Base-by-base conservation (phyloP, 2,888 invertebrate species). In the Agrilus cyanescens region DNA sequence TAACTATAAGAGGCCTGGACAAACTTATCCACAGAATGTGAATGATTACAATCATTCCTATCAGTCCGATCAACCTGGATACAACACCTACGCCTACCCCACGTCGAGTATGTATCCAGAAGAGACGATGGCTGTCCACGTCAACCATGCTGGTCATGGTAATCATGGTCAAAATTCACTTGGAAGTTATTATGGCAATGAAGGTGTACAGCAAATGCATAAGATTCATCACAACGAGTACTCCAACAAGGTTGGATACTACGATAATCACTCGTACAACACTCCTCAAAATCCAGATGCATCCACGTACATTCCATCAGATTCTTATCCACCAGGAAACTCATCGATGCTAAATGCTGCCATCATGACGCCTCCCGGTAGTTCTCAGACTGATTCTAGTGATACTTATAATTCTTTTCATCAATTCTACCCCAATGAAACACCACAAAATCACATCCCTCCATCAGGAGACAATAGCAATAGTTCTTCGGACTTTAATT, bases 401-500 rank as follows among this genome's bases (percentile, higher is more conserved):
- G 82, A 82, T 45, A 74, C 73, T 47, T 83, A 82, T 62, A 78
- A 76, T 52, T 77, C 76, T 45, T 82, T 79, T 63, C 80, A 80
- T 51, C 81, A 81, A 59, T 82, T 80, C 63, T 84, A 84, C 62
- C 71, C 75, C 42, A 52, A 71, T 71, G 45, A 73, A 57, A 53
- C 58, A 36, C 57, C 58, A 44, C 60, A 58, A 47, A 54, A 53
- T 25, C 55, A 58, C 41, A 48, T 58, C 50, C 61, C 68, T 32
- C 63, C 64, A 10, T 65, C 76, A 15, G 79, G 83, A 38, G 87
- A 88, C 57, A 87, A 87, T 67, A 87, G 86, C 55, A 89, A 88
- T 64, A 87, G 86, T 62, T 89, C 89, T n/a, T 88, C 90, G 25
- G 91, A 91, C 67, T 91, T 91, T 68, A 91, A 91, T 67, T 93